Evolutionary conservation across 2,113 vertebrate genomes (phyloP), one percentile per base, ranked within the genome.

Genomic region (Cepphus grylle): DNA sequence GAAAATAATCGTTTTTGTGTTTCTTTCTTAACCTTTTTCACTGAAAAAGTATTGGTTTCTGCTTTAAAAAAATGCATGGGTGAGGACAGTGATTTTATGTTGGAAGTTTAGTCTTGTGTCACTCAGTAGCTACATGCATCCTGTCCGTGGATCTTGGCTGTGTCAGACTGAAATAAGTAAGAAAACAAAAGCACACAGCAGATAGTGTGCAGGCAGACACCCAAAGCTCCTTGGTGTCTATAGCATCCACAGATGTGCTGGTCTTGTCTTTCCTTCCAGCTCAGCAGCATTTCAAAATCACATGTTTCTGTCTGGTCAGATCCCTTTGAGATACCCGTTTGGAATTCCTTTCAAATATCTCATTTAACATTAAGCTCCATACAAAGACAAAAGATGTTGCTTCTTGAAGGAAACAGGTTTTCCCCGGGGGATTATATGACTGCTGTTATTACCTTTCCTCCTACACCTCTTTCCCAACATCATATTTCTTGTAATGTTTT

Each of bases 271-370:
- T 82, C 90, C 47, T 86, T 91, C 50, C 93, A 94, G 81, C 61
- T 80, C 81, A 89, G 56, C 91, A 93, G 25, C 52, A 69, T 96
- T 91, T 96, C 74, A 96, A 80, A 96, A 95, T 91, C 86, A 81
- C 70, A 23, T 90, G 53, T 70, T 93, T 89, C 69, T 88, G 71
- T 86, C 95, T 97, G 81, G 45, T 87, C 78, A 67, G 59, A 81
- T 93, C 65, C 67, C 50, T 95, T 85, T 70, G 80, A 97, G 90
- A 88, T 62, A 90, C 45, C 71, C 59, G 38, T 62, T 90, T 80
- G 66, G 89, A 96, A 95, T 97, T 82, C 82, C 90, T 95, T 62
- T 73, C 53, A 83, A 88, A 66, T 80, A 69, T 19, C 73, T 73
- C 92, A 65, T 88, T 90, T 72, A 70, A 76, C 34, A 66, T 47